Base-by-base conservation (phyloP, 2,888 invertebrate species). In the Pyrochroa serraticornis region DNA sequence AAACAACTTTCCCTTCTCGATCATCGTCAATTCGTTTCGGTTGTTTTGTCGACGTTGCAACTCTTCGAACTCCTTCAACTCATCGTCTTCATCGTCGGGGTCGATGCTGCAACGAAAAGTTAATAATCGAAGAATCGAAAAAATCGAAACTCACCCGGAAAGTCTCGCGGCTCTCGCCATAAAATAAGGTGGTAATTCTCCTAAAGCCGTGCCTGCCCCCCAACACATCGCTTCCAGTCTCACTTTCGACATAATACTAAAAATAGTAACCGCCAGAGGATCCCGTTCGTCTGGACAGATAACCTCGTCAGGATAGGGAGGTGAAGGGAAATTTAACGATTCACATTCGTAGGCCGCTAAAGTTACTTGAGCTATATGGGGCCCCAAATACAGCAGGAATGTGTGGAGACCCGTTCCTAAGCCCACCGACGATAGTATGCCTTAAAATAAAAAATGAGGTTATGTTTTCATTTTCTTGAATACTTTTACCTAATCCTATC, bases 151-250 rank as follows among this genome's bases (percentile, higher is more conserved):
- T 65, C 67, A 77, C 75, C 79, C 84, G 0, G 89, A 88, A 0
- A 92, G 82, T 7, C 93, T 80, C 0, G 93, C 92, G 3, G 98
- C 97, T 60, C 95, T 83, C n/a, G 99, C 99, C 97, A 99, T 97
- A 81, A 99, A 99, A 83, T 99, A 99, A 0, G 99, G 99, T 2
- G 99, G 99, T 65, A 99, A 80, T 78, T 99, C 99, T 0, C 99
- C 99, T n/a, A 99, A 82, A 0, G 99, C 99, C 0, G 99, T 99
- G 3, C 99, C 95, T 13, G 92, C 88, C 2, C 95, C 97, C 99
- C 99, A 99, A 83, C 98, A 90, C 85, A 98, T 93, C 7, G 96
- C 93, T 81, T 99, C 99, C 63, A 97, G 82, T 14, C 97, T 87
- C 12, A 97, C 92, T 81, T 97, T 97, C 32, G 91, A 87, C 92